phyloP scores from a whole-genome alignment of 1,140 invertebrate species.

The Cepaea nemoralis region DNA sequence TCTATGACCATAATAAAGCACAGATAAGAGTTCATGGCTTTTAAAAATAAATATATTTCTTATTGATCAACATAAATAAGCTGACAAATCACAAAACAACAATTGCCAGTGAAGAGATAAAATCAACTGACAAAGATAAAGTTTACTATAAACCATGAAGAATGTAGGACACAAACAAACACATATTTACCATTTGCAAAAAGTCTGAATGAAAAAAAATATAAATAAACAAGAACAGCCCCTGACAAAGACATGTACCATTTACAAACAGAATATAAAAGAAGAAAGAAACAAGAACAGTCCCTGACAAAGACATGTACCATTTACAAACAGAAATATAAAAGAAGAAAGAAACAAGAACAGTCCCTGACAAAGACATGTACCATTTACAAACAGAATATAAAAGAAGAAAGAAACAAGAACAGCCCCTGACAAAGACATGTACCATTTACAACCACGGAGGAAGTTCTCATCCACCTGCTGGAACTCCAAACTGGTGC shows the following conservation, averaged over 20 bases:
- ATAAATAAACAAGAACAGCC: neutral
- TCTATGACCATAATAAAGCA: no score
- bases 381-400: neutral
- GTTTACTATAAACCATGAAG: no score
- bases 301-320: neutral
- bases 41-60: no score
- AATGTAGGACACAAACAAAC: no score
- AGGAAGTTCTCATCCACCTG: constrained; percentile 54
- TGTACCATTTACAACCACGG: constrained; percentile 63
- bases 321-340: neutral
- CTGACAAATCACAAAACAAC: no score
- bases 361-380: neutral
- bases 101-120: no score
- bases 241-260: neutral
- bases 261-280: neutral
- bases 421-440: neutral
- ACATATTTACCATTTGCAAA: neutral
- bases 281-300: neutral
- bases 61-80: no score
- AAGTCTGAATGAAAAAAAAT: neutral
- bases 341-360: neutral
- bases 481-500: constrained; percentile 41
- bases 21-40: no score
- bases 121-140: no score
- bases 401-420: neutral